phyloP scores from a whole-genome alignment of 2,113 vertebrate species.

The Serinus canaria region DNA sequence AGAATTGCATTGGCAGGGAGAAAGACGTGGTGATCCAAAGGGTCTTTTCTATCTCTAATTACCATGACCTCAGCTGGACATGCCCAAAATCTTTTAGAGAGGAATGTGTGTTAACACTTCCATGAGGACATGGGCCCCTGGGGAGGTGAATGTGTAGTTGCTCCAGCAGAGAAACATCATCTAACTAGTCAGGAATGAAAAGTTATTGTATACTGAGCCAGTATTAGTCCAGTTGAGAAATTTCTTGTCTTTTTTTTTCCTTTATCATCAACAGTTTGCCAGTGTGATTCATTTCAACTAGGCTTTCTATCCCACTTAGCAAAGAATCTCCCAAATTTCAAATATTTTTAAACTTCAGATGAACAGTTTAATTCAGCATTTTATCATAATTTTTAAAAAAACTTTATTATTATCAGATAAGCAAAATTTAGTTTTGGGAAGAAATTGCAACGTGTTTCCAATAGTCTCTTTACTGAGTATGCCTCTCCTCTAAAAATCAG shows the following conservation, averaged over 20 bases:
- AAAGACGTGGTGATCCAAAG: neutral
- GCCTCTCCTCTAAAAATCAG: neutral
- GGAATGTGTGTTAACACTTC: neutral
- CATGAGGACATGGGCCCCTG: neutral
- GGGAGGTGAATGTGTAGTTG: neutral
- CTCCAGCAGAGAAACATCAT: neutral
- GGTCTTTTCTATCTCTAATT: neutral
- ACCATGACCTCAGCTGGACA: neutral
- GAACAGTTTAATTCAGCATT: neutral
- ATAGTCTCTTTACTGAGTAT: neutral
- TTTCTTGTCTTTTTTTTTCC: neutral
- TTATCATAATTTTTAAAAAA: neutral
- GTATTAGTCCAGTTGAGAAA: neutral
- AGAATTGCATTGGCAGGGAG: neutral
- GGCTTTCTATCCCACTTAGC: neutral
- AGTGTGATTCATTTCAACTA: neutral
- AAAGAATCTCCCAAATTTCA: neutral
- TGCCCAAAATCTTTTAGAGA: neutral
- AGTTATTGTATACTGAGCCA: neutral
- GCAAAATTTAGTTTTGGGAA: neutral
- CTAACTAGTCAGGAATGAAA: constrained; percentile 1
- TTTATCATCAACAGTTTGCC: neutral
- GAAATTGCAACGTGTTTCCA: neutral
- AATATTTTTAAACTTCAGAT: neutral
- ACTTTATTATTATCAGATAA: neutral